A percentile compares a stretch with the other conserved stretches of the same genome.
Evolutionary conservation across 2,888 invertebrate species (phyloP).

Genomic region (Aporophyla nigra): DNA sequence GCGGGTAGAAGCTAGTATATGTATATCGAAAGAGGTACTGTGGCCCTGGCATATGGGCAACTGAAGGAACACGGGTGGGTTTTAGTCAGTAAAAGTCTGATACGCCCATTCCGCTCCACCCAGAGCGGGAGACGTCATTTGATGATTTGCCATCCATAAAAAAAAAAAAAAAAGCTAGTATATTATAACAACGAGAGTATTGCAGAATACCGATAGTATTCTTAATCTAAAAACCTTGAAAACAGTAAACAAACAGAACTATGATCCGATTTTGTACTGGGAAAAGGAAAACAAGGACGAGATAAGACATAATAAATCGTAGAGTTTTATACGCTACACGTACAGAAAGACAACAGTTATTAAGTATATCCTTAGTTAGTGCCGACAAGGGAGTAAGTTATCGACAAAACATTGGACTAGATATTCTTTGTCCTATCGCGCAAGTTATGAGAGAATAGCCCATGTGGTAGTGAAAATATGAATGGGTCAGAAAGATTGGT

Average conservation of each 20-base stretch:
- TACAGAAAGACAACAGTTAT: slow-evolving; percentile 43
- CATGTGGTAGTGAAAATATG: neutral
- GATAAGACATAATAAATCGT: slow-evolving; percentile 49
- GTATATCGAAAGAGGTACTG: no score
- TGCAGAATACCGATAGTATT: slow-evolving; percentile 19
- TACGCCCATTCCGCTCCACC: no score
- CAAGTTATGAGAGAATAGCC: neutral
- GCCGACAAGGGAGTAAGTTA: slow-evolving; percentile 49
- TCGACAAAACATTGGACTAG: slow-evolving; percentile 7
- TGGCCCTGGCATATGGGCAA: no score
- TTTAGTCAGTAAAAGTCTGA: no score
- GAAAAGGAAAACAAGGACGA: slow-evolving; percentile 24
- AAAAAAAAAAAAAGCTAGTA: no score
- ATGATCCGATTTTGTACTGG: slow-evolving; percentile 10
- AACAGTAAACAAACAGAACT: slow-evolving; percentile 10
- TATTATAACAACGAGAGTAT: neutral
- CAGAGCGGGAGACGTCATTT: no score
- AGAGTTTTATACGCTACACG: slow-evolving; percentile 54
- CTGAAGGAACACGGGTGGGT: no score
- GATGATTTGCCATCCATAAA: no score
- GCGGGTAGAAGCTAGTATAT: no score
- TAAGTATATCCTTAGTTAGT: slow-evolving; percentile 45
- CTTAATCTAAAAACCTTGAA: slow-evolving; percentile 26
- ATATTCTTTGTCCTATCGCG: slow-evolving; percentile 7
- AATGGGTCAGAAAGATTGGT: neutral